These are phyloP conservation scores for Phylloscopus whistleri DNA, from an alignment of 2,113 vertebrate genomes.

Conservation along the genomic window DNA sequence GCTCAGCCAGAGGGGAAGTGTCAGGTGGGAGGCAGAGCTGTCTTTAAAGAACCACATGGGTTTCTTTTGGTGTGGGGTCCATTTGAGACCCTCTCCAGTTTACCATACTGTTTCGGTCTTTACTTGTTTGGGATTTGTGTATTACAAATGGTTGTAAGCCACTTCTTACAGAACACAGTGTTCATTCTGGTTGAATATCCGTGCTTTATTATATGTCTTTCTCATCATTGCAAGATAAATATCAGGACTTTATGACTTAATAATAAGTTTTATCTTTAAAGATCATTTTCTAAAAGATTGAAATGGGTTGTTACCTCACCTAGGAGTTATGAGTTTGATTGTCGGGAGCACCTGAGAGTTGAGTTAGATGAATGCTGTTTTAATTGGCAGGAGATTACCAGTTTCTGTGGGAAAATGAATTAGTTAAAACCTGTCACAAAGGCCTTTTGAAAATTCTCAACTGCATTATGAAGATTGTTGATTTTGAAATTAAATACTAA, in stretches of 20 bases:
- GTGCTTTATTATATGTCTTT: not conserved
- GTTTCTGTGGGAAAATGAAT: not conserved
- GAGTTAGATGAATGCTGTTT: not conserved
- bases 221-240: not conserved
- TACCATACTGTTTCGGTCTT: rapidly evolving
- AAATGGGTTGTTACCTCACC: not conserved
- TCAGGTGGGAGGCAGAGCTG: not conserved
- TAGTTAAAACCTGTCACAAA: not conserved
- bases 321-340: not conserved
- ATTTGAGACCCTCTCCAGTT: not conserved
- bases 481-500: not conserved
- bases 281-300: conserved; percentile 11
- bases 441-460: not conserved
- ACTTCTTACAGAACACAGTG: not conserved
- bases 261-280: conserved; percentile 38
- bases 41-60: not conserved
- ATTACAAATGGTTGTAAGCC: not conserved
- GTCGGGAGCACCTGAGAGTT: not conserved
- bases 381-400: not conserved
- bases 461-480: not conserved
- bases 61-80: not conserved
- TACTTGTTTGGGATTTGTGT: not conserved
- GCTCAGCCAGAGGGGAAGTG: not conserved
- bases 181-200: not conserved
- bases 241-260: not conserved